Conservation (phyloP, 2,113 vertebrate genomes). For the Tretioscincus oriximinensis region DNA sequence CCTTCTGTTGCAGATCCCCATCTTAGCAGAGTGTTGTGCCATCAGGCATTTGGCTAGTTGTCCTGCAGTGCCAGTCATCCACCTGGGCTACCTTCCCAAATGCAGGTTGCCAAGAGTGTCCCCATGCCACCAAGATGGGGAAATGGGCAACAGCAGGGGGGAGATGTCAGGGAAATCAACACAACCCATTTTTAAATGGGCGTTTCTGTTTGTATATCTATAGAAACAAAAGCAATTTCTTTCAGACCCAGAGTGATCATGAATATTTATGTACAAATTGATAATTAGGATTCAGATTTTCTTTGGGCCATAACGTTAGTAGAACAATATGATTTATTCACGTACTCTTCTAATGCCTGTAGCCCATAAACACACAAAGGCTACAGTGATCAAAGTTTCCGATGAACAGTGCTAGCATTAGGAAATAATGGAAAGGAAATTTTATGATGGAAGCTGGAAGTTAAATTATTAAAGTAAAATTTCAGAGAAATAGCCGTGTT, state of each 20-base stretch:
- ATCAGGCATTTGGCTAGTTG: too few species aligned
- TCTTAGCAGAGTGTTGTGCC: too few species aligned
- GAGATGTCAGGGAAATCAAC: too few species aligned
- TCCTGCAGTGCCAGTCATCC: too few species aligned
- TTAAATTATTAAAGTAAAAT: background rate
- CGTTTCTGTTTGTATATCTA: background rate
- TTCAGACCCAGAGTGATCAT: background rate
- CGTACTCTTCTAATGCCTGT: background rate
- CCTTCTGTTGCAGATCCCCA: too few species aligned
- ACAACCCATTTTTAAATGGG: too few species aligned
- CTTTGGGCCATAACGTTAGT: background rate
- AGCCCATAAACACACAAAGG: background rate
- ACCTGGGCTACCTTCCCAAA: too few species aligned
- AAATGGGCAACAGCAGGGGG: too few species aligned
- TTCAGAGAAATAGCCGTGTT: too few species aligned
- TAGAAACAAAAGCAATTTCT: constrained; percentile 1
- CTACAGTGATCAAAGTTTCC: background rate
- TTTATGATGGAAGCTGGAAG: background rate
- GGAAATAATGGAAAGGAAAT: background rate
- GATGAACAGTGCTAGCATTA: background rate
- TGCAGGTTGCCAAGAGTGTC: too few species aligned
- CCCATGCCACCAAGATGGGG: too few species aligned
- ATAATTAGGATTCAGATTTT: background rate
- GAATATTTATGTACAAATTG: background rate
- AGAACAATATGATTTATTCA: background rate